These are phyloP conservation scores for Drosophila tropicalis DNA, from an alignment of 1,140 invertebrate species.

Conservation along the genomic window DNA sequence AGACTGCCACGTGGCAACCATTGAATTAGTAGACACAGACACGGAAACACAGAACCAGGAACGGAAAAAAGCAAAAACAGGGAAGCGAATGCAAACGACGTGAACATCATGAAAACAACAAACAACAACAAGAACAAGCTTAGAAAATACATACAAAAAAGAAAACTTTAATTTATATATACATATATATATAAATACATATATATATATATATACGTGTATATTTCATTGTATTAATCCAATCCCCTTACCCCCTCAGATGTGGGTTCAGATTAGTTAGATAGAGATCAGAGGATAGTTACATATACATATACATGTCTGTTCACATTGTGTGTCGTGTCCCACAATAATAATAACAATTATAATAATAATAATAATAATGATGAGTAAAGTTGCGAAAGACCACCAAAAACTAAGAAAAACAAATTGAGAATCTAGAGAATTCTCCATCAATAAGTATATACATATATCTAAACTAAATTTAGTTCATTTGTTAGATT, in stretches of 20 bases:
- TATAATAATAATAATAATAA: not conserved
- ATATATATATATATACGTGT: not conserved
- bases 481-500: constrained; percentile 53
- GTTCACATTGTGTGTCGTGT: not conserved
- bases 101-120: constrained; percentile 10
- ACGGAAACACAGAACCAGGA: constrained; percentile 8
- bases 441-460: constrained; percentile 14
- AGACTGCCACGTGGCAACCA: constrained; percentile 71
- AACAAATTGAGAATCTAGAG: constrained; percentile 1
- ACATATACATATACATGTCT: not conserved
- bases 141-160: constrained; percentile 26
- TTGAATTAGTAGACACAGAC: constrained; percentile 30
- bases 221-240: constrained; percentile 1
- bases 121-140: not conserved
- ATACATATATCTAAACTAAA: constrained; percentile 23
- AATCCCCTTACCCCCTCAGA: not conserved
- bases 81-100: not conserved
- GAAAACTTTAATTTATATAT: constrained; percentile 37
- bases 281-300: not conserved
- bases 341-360: constrained; percentile 7
- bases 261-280: not conserved
- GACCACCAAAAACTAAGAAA: constrained; percentile 31
- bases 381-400: not conserved
- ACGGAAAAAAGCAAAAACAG: not conserved
- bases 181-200: not conserved